These are phyloP conservation scores for Actenoides hombroni DNA, from an alignment of 2,113 vertebrate species.

Conservation along the genomic window DNA sequence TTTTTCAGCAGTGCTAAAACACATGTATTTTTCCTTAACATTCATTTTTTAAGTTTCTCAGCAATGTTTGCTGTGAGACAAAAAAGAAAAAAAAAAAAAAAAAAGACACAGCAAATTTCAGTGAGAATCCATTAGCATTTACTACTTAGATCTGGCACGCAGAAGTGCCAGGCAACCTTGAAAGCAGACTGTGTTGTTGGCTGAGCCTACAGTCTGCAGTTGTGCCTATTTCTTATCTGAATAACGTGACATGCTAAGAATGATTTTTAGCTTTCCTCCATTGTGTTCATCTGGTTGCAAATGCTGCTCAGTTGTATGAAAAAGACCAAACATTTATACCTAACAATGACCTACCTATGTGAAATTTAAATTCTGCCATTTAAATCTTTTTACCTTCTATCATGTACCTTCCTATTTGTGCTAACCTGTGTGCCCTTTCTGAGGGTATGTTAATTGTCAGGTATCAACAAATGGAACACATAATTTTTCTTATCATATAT, in stretches of 20 bases:
- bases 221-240: neutral
- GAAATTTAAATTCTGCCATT: neutral
- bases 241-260: neutral
- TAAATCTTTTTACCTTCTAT: neutral
- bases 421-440: neutral
- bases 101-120: neutral
- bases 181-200: neutral
- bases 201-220: neutral
- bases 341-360: neutral
- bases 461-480: neutral
- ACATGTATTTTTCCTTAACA: neutral
- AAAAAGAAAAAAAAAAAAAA: neutral
- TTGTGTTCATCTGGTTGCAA: neutral
- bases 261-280: neutral
- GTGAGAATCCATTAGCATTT: neutral
- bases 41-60: neutral
- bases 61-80: neutral
- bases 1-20: neutral
- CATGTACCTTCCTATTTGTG: neutral
- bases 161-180: slow-evolving; percentile 13
- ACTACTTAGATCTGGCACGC: neutral
- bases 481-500: neutral
- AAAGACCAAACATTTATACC: neutral
- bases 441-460: neutral
- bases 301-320: neutral